Conservation (phyloP, 2,113 vertebrate species). For the Pontoporia blainvillei region DNA sequence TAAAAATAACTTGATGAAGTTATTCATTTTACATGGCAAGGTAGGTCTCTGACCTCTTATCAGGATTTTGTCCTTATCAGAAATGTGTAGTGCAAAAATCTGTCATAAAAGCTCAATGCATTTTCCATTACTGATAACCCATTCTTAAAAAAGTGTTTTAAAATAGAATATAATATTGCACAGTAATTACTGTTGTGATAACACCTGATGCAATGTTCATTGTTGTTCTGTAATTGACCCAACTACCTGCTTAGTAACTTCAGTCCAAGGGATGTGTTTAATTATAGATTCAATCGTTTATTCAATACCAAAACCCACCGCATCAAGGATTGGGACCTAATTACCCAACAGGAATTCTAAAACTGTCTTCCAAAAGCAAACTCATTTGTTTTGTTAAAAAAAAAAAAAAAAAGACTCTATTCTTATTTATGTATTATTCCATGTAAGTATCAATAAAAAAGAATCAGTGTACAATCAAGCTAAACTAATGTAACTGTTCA, state of each 20-base stretch:
- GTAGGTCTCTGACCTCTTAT: neutral
- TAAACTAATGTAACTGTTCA: constrained; percentile 30
- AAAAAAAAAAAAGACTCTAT: constrained; percentile 30
- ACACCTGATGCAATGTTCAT: constrained; percentile 32
- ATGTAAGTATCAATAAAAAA: constrained; percentile 16
- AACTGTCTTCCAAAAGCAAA: constrained; percentile 51
- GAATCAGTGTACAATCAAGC: constrained; percentile 12
- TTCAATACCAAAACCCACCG: constrained; percentile 41
- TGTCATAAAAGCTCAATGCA: neutral
- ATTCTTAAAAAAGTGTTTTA: constrained; percentile 11
- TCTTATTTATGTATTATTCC: constrained; percentile 39
- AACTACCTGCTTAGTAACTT: constrained; percentile 56
- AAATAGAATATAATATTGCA: constrained; percentile 11
- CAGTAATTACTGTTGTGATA: constrained; percentile 60
- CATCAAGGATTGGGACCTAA: constrained; percentile 56
- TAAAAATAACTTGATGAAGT: neutral
- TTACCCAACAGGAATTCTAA: constrained; percentile 57
- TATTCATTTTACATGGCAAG: neutral
- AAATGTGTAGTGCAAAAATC: neutral
- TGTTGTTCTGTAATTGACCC: constrained; percentile 47
- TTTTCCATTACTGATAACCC: constrained; percentile 5
- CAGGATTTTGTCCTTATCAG: neutral
- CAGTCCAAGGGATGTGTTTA: constrained; percentile 31
- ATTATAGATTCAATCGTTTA: constrained; percentile 70
- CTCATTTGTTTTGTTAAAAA: constrained; percentile 42